phyloP scores from a whole-genome alignment of 2,888 invertebrate genomes.

The Masnerella sp. region DNA sequence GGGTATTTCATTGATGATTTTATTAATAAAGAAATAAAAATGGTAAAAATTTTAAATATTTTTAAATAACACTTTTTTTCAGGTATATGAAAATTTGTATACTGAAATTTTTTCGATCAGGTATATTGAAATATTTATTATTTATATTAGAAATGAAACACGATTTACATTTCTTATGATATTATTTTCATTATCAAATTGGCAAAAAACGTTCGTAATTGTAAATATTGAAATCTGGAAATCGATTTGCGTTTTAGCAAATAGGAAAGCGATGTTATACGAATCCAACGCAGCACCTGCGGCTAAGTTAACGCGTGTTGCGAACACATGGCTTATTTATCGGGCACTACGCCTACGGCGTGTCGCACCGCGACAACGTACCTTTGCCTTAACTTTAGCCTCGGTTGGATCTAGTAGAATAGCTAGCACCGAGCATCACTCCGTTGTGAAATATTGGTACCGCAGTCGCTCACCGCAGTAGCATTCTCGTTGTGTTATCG shows the following conservation, averaged over 20 bases:
- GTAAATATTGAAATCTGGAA: no score
- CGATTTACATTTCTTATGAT: no score
- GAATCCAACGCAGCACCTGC: conserved; percentile 30
- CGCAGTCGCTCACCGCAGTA: conserved; percentile 54
- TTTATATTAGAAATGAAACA: no score
- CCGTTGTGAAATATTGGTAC: conserved; percentile 54
- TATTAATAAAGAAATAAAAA: no score
- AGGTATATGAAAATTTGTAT: no score
- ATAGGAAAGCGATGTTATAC: conserved; percentile 17
- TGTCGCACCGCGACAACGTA: conserved; percentile 34
- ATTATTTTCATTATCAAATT: no score
- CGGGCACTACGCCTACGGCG: conserved; percentile 50
- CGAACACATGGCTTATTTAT: conserved; percentile 52
- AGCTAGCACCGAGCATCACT: conserved; percentile 37
- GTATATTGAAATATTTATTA: no score
- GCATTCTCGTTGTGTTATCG: conserved; percentile 38
- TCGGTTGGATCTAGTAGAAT: conserved; percentile 33
- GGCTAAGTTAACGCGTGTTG: conserved; percentile 30
- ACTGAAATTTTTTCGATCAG: no score
- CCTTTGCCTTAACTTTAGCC: conserved; percentile 39
- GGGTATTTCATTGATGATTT: no score
- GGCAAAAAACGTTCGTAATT: no score
- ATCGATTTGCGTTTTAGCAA: conserved; percentile 5
- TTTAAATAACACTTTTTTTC: no score
- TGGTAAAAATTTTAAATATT: no score